A percentile compares a stretch with the other conserved stretches of the same genome.
Evolutionary conservation across 2,888 invertebrate genomes (phyloP).

Genomic region (Beris morrisii): DNA sequence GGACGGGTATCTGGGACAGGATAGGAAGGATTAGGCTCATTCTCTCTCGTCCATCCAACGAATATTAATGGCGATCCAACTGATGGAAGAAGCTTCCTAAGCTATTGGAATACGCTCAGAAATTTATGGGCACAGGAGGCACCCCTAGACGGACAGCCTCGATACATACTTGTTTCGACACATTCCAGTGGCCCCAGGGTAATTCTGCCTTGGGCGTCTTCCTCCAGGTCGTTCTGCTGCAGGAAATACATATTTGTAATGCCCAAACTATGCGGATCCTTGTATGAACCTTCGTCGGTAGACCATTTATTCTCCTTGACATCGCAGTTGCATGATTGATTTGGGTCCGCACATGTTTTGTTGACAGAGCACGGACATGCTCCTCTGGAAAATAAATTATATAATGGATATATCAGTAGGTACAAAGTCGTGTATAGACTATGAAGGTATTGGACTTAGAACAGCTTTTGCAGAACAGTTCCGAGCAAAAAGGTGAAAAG

Average conservation of each 20-base stretch:
- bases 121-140: background rate
- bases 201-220: conserved; percentile 82
- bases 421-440: no score
- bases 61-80: conserved; percentile 18
- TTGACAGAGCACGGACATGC: conserved; percentile 77
- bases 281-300: conserved; percentile 85
- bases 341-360: conserved; percentile 78
- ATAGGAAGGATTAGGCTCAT: background rate
- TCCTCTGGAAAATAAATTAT: conserved; percentile 58
- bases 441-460: no score
- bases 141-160: background rate
- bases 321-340: conserved; percentile 89
- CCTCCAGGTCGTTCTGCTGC: conserved; percentile 79
- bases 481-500: no score
- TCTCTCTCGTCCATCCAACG: background rate
- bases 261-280: conserved; percentile 78
- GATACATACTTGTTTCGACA: conserved; percentile 84
- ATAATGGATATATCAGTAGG: no score
- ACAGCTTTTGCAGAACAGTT: no score
- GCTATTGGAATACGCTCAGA: background rate
- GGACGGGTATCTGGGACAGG: background rate
- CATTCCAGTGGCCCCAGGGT: conserved; percentile 90
- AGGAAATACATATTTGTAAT: conserved; percentile 89
- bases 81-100: no score
- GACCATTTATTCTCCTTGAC: conserved; percentile 84